A percentile compares a stretch with the other conserved stretches of the same genome.
Conservation (phyloP, 2,797 vertebrate genomes). For the Microchirus variegatus region DNA sequence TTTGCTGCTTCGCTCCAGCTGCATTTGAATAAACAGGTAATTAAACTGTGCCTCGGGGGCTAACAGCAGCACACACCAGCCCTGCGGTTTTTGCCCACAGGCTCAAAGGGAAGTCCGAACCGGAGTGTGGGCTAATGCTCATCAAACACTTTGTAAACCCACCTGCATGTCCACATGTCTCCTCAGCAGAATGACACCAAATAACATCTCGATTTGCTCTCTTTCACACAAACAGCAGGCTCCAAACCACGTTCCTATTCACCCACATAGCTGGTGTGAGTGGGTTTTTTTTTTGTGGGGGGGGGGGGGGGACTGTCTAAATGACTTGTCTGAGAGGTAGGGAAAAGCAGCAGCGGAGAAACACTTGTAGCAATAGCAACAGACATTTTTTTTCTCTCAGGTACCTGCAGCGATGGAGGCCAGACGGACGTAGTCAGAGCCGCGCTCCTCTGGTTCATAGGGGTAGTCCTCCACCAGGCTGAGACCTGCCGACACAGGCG, state of each 20-base stretch:
- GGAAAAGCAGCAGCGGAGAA: neutral
- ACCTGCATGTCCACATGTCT: constrained; percentile 14
- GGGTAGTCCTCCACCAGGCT: constrained; percentile 90
- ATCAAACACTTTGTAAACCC: constrained; percentile 45
- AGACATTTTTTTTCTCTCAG: neutral
- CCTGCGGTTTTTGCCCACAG: constrained; percentile 54
- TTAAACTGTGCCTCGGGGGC: constrained; percentile 68
- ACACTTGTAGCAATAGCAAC: neutral
- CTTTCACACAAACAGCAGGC: neutral
- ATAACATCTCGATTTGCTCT: constrained; percentile 8
- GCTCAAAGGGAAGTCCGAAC: constrained; percentile 41
- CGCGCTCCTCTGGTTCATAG: constrained; percentile 88
- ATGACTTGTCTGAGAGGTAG: neutral
- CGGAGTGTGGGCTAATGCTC: constrained; percentile 29
- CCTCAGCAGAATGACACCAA: neutral
- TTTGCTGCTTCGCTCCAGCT: constrained; percentile 19
- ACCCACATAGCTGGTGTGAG: neutral
- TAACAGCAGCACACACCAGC: constrained; percentile 56
- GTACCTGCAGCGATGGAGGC: constrained; percentile 93
- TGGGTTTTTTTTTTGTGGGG: neutral
- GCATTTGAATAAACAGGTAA: constrained; percentile 73
- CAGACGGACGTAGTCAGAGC: constrained; percentile 89
- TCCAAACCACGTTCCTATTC: neutral
- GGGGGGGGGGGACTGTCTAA: neutral
- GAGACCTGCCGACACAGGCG: constrained; percentile 78